Evolutionary conservation across 2,888 invertebrate species (phyloP), one percentile per base, ranked within the genome.

Genomic region (Andricus quercusramuli): DNA sequence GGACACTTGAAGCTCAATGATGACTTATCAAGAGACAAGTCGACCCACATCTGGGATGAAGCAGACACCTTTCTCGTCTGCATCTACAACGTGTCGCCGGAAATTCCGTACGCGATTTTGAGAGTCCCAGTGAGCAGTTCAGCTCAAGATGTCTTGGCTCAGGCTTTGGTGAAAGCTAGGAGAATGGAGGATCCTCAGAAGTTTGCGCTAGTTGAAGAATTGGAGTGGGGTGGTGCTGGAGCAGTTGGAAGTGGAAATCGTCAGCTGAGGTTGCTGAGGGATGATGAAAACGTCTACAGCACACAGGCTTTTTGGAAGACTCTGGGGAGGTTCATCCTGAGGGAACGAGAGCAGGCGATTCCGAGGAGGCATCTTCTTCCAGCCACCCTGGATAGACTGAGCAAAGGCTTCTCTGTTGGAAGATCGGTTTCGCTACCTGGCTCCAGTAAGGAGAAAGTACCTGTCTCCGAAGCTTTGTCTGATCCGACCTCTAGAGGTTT

Each of bases 91-190:
- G 98, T 99, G 0, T 97, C 98, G 0, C 97, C 97, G 0, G 98
- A 98, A 92, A 98, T 98, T 88, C 98, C 98, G 0, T 98, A 99
- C 92, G 98, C 98, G 8, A 98, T 98, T 87, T 93, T 99, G 51
- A 96, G 98, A 93, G 97, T 96, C 0, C 97, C 97, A 0, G 94
- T 97, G 5, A 96, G 95, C 84, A 97, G 98, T 5, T 96, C 97
- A 5, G 97, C 98, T 0, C 97, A 97, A 80, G 98, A 98, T 90
- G 97, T 98, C 1, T 95, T 98, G 2, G 96, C 97, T 68, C 98
- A 98, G 93, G 98, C 98, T 0, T 93, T 98, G 86, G 96, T 98
- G 0, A 98, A 98, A 92, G 98, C 98, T 0, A 94, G 98, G 15
- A 95, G 98, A 8, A 95, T 97, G 89, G 98, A 98, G 88, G 97